These are phyloP conservation scores for Antigone vipio DNA, from an alignment of 2,113 vertebrate genomes.

Conservation along the genomic window DNA sequence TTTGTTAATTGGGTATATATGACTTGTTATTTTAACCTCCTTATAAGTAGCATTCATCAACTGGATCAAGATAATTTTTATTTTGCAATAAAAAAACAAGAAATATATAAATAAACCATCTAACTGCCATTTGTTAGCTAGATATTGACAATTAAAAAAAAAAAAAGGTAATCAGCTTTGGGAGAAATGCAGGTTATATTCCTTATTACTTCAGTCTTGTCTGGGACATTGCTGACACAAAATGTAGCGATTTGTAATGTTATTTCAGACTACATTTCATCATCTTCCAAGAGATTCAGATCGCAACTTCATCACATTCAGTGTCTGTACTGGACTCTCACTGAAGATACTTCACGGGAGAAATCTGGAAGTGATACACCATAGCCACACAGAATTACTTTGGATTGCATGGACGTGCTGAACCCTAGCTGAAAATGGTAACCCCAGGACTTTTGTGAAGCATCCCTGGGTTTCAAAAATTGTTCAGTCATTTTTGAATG, in stretches of 20 bases:
- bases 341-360: not conserved
- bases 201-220: not conserved
- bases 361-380: not conserved
- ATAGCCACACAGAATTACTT: not conserved
- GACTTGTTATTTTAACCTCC: not conserved
- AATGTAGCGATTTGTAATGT: rapidly evolving
- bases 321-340: rapidly evolving
- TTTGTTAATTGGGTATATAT: not conserved
- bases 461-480: not conserved
- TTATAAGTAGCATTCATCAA: not conserved
- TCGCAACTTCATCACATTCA: not conserved
- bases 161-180: not conserved
- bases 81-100: not conserved
- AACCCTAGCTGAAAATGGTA: not conserved
- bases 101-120: not conserved
- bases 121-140: not conserved
- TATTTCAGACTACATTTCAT: not conserved
- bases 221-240: not conserved
- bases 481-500: not conserved
- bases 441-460: rapidly evolving
- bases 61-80: not conserved
- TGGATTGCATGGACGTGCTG: not conserved
- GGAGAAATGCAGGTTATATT: not conserved
- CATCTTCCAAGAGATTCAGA: not conserved
- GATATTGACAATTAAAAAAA: not conserved